Base-by-base conservation (phyloP, 2,888 invertebrate genomes). In the Archips crataeganus region DNA sequence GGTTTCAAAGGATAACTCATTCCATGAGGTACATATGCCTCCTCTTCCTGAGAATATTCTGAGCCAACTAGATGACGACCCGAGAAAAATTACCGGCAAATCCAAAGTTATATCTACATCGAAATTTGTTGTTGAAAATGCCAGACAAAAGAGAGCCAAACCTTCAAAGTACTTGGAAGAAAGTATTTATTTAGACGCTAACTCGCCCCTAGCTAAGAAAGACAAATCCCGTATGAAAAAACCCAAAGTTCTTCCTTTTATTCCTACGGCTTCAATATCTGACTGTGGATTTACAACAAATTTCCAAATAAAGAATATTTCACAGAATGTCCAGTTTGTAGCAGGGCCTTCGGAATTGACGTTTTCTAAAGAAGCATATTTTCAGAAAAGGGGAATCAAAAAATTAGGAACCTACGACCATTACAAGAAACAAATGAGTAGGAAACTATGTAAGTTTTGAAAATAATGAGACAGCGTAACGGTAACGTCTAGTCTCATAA, bases 91-190 rank as follows among this genome's bases (percentile, higher is more conserved):
- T 13, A 65, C 73, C 23, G 87, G 84, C 75, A 87, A 84, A 75
- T 47, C 78, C 0, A 82, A 81, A 76, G 77, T 85, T 3, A 79
- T 90, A 77, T 85, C 94, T 3, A 94, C 94, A 32, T 84, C 90
- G 23, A 76, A 84, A n/a, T 94, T 94, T 77, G 42, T 80, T 59
- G 91, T 94, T 0, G 88, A 91, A 85, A 83, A 89, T 78, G 77
- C 84, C 1, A 85, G 77, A 70, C 84, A 78, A 75, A 84, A 85
- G 54, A 89, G 82, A 77, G 90, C 83, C 71, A 93, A 92, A 78
- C 94, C 94, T 2, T 94, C 94, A 6, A 85, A 86, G 70, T 94
- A 90, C 79, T 84, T 94, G 75, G 94, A 94, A 86, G 89, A 94
- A 77, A 94, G 91, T 80, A 81, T 94, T 51, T 92, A 88, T 77